Conservation (phyloP, 2,888 invertebrate species). For the Acrobasis suavella region DNA sequence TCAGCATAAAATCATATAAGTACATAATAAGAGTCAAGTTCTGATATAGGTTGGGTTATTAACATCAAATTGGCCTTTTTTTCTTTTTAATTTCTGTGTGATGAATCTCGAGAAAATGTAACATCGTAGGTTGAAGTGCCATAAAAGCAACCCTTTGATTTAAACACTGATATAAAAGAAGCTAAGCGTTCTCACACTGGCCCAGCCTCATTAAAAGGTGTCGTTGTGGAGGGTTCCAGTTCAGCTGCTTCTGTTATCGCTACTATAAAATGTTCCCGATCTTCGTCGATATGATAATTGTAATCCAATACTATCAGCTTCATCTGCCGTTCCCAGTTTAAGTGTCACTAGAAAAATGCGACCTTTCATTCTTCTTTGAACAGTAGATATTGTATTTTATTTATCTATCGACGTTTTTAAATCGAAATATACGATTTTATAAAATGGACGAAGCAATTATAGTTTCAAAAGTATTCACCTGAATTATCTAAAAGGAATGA, state of each 20-base stretch:
- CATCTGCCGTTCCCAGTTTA: constrained; percentile 53
- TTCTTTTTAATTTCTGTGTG: background rate
- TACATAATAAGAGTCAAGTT: no score
- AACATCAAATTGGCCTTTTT: no score
- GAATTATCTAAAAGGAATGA: no score
- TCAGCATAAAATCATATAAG: no score
- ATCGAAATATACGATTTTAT: background rate
- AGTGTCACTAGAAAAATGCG: constrained; percentile 25
- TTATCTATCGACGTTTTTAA: constrained; percentile 12
- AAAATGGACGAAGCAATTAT: background rate
- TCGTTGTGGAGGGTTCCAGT: constrained; percentile 52
- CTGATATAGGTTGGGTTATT: no score
- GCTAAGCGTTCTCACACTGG: constrained; percentile 59
- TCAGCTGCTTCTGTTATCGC: constrained; percentile 71
- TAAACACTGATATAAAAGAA: constrained; percentile 52
- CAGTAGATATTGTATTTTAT: constrained; percentile 23
- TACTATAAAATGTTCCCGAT: constrained; percentile 64
- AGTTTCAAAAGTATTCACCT: background rate
- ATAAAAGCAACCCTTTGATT: constrained; percentile 57
- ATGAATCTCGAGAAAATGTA: background rate
- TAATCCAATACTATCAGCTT: constrained; percentile 68
- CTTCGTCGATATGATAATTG: constrained; percentile 72
- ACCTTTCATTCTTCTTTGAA: constrained; percentile 22
- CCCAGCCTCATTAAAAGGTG: constrained; percentile 69
- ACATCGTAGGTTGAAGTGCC: constrained; percentile 35